phyloP scores from a whole-genome alignment of 2,113 vertebrate genomes.

The Podarcis muralis region DNA sequence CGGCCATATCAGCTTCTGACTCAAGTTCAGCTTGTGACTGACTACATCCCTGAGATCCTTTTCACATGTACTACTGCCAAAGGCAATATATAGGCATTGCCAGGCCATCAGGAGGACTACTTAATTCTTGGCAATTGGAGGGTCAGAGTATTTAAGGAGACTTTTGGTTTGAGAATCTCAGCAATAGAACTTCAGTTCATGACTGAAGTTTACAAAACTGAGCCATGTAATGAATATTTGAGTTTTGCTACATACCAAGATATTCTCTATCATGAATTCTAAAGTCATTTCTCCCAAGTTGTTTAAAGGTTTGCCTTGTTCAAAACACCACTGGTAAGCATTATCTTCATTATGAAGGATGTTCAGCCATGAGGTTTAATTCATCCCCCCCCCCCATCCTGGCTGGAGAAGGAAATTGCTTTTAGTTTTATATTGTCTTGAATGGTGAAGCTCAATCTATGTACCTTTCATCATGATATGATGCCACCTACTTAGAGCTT shows the following conservation, averaged over 20 bases:
- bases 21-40: no score
- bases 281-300: slow-evolving; percentile 2
- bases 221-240: neutral
- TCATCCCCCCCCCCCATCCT: slow-evolving; percentile 21
- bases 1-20: no score
- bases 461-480: slow-evolving; percentile 1
- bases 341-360: neutral
- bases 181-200: neutral
- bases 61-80: no score
- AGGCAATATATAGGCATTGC: no score
- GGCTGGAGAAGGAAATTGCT: slow-evolving; percentile 20
- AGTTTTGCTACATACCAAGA: neutral
- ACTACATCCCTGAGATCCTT: no score
- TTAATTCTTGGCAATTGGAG: neutral
- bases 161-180: neutral
- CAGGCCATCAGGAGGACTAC: no score
- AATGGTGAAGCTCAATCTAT: slow-evolving; percentile 6
- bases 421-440: slow-evolving; percentile 40
- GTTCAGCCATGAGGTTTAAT: slow-evolving; percentile 14
- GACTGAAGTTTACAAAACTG: neutral
- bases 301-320: slow-evolving; percentile 24
- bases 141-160: neutral
- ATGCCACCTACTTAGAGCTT: slow-evolving; percentile 3
- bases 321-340: slow-evolving; percentile 18
- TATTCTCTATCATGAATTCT: slow-evolving; percentile 11